phyloP scores from a whole-genome alignment of 2,113 vertebrate species.

The Onychostoma macrolepis region DNA sequence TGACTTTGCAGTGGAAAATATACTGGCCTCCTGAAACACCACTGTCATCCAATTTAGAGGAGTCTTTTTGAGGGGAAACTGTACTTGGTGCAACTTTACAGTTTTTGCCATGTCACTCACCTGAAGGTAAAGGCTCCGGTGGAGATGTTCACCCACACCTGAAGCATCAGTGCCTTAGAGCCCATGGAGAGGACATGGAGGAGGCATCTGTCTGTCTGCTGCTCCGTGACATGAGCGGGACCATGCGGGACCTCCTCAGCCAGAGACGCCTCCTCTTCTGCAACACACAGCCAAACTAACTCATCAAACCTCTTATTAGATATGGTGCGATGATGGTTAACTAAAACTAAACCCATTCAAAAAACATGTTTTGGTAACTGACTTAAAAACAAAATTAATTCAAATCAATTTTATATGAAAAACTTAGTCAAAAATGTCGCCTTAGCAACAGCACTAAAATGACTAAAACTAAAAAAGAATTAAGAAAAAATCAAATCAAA shows the following conservation, averaged over 20 bases:
- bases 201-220: conserved; percentile 80
- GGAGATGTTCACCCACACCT: conserved; percentile 90
- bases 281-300: conserved; percentile 57
- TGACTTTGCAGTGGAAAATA: neutral
- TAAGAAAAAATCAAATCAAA: too few relatives aligned
- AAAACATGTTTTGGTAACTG: neutral
- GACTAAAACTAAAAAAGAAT: neutral
- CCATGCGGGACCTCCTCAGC: conserved; percentile 67
- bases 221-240: conserved; percentile 70
- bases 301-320: neutral
- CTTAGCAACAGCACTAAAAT: neutral
- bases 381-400: neutral
- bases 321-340: neutral
- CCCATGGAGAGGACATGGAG: conserved; percentile 92
- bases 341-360: neutral
- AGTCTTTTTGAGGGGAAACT: neutral
- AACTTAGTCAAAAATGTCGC: neutral
- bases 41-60: neutral
- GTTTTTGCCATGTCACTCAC: conserved; percentile 64
- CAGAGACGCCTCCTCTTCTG: conserved; percentile 74
- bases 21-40: neutral
- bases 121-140: conserved; percentile 88
- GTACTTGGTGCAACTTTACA: neutral
- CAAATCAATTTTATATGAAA: neutral
- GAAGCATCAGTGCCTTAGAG: conserved; percentile 95